These are phyloP conservation scores for Lemur catta DNA, from an alignment of 2,797 vertebrate genomes.

Conservation along the genomic window DNA sequence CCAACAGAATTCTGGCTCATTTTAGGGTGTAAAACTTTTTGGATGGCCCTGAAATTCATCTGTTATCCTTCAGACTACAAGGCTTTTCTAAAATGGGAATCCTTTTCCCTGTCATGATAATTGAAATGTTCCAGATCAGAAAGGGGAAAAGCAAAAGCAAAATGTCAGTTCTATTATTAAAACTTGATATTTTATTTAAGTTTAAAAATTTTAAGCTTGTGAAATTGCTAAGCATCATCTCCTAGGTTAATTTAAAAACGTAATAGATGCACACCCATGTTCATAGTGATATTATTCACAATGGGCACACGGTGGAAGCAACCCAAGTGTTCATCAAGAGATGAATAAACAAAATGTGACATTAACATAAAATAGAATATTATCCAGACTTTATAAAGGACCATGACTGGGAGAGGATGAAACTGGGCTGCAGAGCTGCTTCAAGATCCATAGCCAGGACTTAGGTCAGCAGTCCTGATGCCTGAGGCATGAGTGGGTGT, in stretches of 20 bases:
- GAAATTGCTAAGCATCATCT: not conserved
- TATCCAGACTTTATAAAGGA: not conserved
- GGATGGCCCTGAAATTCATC: not conserved
- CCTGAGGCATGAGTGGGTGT: not conserved
- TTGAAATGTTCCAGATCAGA: not conserved
- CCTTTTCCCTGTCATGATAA: not conserved
- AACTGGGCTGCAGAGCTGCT: not conserved
- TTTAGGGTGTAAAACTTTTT: not conserved
- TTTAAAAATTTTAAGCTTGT: not conserved
- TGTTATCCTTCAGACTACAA: not conserved
- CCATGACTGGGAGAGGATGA: not conserved
- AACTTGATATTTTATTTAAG: not conserved
- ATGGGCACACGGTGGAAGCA: not conserved
- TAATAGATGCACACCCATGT: accelerated
- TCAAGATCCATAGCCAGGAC: not conserved
- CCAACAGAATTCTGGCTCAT: not conserved
- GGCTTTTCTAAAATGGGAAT: not conserved
- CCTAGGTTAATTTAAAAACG: not conserved
- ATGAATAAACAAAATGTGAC: not conserved
- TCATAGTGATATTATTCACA: not conserved
- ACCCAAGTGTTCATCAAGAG: not conserved
- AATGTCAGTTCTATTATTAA: not conserved
- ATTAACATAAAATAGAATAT: not conserved
- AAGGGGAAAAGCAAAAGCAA: not conserved
- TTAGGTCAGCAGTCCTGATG: not conserved